A percentile compares a stretch with the other conserved stretches of the same genome.
Evolutionary conservation across 2,888 invertebrate species (phyloP).

Genomic region (Rhamphomyia laevipes): DNA sequence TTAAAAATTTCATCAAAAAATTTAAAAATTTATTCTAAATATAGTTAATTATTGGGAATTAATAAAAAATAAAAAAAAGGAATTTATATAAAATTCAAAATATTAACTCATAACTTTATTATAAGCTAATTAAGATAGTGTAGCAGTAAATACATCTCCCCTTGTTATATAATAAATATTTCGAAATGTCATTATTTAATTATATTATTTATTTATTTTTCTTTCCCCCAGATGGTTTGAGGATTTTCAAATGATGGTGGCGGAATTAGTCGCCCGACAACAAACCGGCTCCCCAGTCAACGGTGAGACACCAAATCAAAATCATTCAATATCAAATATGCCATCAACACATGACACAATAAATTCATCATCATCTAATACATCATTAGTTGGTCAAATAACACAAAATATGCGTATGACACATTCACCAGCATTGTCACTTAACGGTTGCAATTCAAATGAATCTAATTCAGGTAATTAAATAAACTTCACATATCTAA

Average conservation of each 20-base stretch:
- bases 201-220: conserved; percentile 1
- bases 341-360: conserved; percentile 20
- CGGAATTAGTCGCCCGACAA: conserved; percentile 71
- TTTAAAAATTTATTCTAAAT: no score
- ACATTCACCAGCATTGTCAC: conserved; percentile 40
- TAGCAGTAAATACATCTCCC: no score
- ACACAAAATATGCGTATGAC: conserved; percentile 18
- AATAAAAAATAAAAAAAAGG: no score
- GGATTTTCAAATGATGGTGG: conserved; percentile 68
- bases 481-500: no score
- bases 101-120: no score
- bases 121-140: no score
- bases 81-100: no score
- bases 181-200: no score
- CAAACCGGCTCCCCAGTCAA: conserved; percentile 56
- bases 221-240: conserved; percentile 15
- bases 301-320: conserved; percentile 47
- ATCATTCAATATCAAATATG: conserved; percentile 38
- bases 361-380: conserved; percentile 9
- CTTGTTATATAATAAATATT: no score
- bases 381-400: neutral
- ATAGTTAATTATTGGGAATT: no score
- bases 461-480: conserved; percentile 25
- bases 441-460: conserved; percentile 30
- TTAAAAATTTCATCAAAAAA: no score